Evolutionary conservation across 2,888 invertebrate genomes (phyloP).

Genomic region (Sesia apiformis): DNA sequence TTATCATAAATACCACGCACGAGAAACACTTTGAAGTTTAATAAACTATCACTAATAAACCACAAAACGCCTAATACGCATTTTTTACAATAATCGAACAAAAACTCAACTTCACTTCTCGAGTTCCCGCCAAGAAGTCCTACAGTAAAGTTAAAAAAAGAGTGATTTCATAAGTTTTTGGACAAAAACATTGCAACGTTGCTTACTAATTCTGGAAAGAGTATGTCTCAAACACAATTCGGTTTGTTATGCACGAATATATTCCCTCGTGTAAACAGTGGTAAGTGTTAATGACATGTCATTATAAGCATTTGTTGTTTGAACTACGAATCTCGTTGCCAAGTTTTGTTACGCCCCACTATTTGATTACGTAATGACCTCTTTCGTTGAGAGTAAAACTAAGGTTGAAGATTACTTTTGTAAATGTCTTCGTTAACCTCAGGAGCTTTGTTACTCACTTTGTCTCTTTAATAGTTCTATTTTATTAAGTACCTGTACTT

Average conservation of each 20-base stretch:
- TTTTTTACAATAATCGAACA: too few species aligned
- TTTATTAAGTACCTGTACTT: too few species aligned
- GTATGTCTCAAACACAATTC: slow-evolving; percentile 24
- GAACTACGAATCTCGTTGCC: neutral
- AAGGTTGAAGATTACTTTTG: neutral
- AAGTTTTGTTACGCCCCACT: neutral
- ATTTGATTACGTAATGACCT: neutral
- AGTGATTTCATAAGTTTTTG: too few species aligned
- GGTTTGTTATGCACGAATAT: slow-evolving; percentile 24
- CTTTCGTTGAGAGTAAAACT: neutral
- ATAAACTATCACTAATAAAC: too few species aligned
- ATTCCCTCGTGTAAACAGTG: slow-evolving; percentile 32
- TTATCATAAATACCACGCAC: too few species aligned
- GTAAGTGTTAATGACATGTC: slow-evolving; percentile 32
- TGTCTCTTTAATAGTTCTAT: too few species aligned
- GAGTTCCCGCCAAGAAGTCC: too few species aligned
- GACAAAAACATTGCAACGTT: too few species aligned
- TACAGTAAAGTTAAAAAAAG: too few species aligned
- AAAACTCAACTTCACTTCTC: too few species aligned
- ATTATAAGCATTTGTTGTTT: neutral
- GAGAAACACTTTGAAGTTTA: too few species aligned
- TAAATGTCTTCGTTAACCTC: neutral
- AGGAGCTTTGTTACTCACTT: neutral
- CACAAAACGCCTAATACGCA: too few species aligned
- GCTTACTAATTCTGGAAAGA: neutral